These are phyloP conservation scores for Peribatodes rhomboidaria DNA, from an alignment of 2,888 invertebrate species.

Conservation along the genomic window DNA sequence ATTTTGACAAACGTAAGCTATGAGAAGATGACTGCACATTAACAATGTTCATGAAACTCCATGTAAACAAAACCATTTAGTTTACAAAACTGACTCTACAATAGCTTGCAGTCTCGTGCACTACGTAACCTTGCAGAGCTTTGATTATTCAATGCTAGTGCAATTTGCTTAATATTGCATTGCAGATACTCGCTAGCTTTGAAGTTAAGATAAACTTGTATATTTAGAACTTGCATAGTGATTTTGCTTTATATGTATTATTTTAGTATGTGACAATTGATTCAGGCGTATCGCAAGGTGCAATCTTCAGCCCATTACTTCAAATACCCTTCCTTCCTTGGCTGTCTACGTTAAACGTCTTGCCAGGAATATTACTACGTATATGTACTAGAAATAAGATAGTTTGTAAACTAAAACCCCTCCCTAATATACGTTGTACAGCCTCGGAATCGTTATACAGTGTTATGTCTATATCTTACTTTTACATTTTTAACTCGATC, in stretches of 20 bases:
- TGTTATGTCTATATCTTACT: too few species aligned
- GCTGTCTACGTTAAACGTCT: too few species aligned
- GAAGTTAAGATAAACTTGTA: conserved; percentile 5
- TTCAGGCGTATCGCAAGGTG: conserved; percentile 1
- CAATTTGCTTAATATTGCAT: conserved; percentile 25
- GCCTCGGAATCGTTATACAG: too few species aligned
- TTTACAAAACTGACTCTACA: conserved; percentile 39
- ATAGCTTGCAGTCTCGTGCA: conserved; percentile 42
- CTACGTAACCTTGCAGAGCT: conserved; percentile 45
- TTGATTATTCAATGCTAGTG: conserved; percentile 44
- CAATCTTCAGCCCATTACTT: background rate
- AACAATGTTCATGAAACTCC: conserved; percentile 17
- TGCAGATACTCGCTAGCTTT: conserved; percentile 16
- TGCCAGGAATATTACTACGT: too few species aligned
- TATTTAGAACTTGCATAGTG: conserved; percentile 12
- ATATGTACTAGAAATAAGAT: too few species aligned
- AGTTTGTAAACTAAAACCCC: too few species aligned
- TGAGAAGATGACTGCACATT: conserved; percentile 1
- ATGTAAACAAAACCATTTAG: conserved; percentile 40
- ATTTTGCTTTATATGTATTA: conserved; percentile 1
- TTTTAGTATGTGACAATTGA: background rate
- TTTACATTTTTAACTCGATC: too few species aligned
- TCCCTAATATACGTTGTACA: too few species aligned
- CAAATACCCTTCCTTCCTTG: too few species aligned
- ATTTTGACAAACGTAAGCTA: too few species aligned